Percentiles rank a stretch among this genome's conserved stretches.
Evolutionary conservation across 2,113 vertebrate species (phyloP).

Genomic region (Limnothrissa miodon): DNA sequence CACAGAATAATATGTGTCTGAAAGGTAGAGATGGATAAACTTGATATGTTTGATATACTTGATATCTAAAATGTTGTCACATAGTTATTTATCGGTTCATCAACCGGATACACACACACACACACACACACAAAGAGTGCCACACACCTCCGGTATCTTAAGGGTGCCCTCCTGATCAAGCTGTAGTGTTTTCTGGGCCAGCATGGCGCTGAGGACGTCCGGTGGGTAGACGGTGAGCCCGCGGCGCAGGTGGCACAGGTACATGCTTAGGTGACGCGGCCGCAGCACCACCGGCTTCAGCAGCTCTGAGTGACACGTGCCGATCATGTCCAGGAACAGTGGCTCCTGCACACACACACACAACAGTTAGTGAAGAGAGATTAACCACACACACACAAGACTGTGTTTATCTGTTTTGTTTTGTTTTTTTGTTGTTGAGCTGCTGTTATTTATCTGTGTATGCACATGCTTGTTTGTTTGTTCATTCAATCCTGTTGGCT

Average conservation of each 20-base stretch:
- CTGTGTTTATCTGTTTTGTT: no score
- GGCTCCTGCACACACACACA: slow-evolving; percentile 71
- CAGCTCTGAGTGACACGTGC: slow-evolving; percentile 85
- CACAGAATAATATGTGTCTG: not conserved
- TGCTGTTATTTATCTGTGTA: no score
- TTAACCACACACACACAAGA: no score
- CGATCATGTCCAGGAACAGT: slow-evolving; percentile 84
- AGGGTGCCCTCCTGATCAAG: slow-evolving; percentile 67
- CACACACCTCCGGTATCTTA: slow-evolving; percentile 43
- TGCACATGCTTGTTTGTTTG: no score
- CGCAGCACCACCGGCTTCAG: slow-evolving; percentile 73
- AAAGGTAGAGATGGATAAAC: no score
- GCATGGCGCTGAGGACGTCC: slow-evolving; percentile 69
- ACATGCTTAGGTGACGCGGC: slow-evolving; percentile 75
- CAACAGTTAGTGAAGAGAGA: no score
- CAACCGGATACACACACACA: not conserved
- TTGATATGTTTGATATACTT: no score
- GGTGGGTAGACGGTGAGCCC: slow-evolving; percentile 75
- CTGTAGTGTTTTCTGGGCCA: slow-evolving; percentile 64
- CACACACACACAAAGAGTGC: not conserved
- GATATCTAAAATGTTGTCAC: no score
- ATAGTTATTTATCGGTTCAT: no score
- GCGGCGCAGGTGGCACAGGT: slow-evolving; percentile 66
- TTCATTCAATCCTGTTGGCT: no score
- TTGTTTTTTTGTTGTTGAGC: no score